Evolutionary conservation across 2,797 vertebrate species (phyloP), one percentile per base, ranked within the genome.

Genomic region (Hydrolagus colliei): DNA sequence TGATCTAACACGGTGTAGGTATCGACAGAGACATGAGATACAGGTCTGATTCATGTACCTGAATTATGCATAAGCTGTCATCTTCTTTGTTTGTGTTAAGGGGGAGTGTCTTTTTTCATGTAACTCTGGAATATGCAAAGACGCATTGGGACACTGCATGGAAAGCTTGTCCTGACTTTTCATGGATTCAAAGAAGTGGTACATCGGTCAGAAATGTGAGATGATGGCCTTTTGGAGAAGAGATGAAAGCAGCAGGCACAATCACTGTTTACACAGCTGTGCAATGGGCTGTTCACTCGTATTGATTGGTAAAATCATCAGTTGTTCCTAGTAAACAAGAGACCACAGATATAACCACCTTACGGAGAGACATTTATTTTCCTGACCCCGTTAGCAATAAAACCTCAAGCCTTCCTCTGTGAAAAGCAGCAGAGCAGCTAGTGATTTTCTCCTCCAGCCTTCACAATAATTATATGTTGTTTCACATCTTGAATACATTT

Each of bases 261-360:
- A 65, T 65, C 62, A 80, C 1, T 65, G 6, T 18, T 32, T 80
- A 65, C 32, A 4, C 22, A 27, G 27, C 32, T 67, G 22, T 65
- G 78, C 13, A 14, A 27, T 65, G 62, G 27, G 62, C 62, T 80
- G 61, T 67, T 80, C 63, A 80, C 62, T 80, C 27, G 27, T 80
- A 80, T 80, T 18, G 22, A 80, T 80, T 67, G 78, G 22, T 16
- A 32, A 12, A 65, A 67, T 32, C 78, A 67, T 63, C 22, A 80
- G 32, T 80, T 63, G 61, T 80, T 65, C 78, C 63, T 62, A 80
- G 27, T 80, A 35, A 18, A 52, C 41, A 61, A 80, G 78, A 80
- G 61, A 63, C 22, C 13, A 65, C 67, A 14, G 22, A 32, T 80
- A 80, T 80, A 61, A 80, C 62, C 78, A 80, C 6, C 14, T 32